phyloP scores from a whole-genome alignment of 2,888 invertebrate genomes.

The Tetramorium bicarinatum region DNA sequence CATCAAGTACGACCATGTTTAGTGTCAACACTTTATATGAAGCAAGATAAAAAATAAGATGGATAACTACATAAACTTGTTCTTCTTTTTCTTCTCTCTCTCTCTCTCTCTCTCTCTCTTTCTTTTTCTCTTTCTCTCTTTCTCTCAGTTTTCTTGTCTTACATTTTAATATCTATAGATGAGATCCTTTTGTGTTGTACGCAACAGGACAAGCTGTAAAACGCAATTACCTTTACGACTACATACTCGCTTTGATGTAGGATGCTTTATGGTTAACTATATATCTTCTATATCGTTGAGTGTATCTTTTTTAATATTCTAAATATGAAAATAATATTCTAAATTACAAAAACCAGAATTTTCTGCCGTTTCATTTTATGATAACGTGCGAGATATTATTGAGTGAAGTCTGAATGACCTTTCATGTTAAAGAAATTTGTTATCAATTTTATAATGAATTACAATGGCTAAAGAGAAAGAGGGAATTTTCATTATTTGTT shows the following conservation, averaged over 20 bases:
- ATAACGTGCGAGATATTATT: not conserved
- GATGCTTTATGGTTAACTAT: conserved; percentile 28
- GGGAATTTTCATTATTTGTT: not conserved
- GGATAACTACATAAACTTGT: conserved; percentile 39
- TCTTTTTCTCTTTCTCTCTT: not conserved
- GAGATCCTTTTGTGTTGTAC: conserved; percentile 60
- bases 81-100: conserved; percentile 2
- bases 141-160: conserved; percentile 37
- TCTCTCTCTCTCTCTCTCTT: not conserved
- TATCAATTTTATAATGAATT: not conserved
- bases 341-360: conserved; percentile 29
- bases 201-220: conserved; percentile 61
- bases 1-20: conserved; percentile 17
- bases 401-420: not conserved
- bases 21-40: conserved; percentile 35
- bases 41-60: conserved; percentile 43
- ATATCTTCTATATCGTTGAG: conserved; percentile 5
- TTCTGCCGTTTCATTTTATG: not conserved
- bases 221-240: conserved; percentile 64
- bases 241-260: conserved; percentile 46
- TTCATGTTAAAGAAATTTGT: not conserved
- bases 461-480: not conserved
- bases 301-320: conserved; percentile 42
- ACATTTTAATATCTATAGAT: conserved; percentile 63
- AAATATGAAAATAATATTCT: conserved; percentile 37